Base-by-base conservation (phyloP, 2,888 invertebrate species). In the Blomia tropicalis region DNA sequence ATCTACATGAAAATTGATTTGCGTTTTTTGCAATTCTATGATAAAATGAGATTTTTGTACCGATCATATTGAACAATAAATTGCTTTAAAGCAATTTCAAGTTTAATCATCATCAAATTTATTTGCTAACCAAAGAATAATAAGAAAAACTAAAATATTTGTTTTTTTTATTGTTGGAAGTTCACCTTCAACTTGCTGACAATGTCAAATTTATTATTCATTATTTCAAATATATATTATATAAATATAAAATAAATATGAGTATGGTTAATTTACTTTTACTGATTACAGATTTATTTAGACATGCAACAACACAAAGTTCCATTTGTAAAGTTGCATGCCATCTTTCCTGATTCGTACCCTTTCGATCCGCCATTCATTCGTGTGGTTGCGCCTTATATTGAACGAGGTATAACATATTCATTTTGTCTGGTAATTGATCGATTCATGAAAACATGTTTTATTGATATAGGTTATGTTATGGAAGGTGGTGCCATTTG, bases 311-410 rank as follows among this genome's bases (percentile, higher is more conserved):
- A 87, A 72, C 75, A 85, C 66, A 82, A 82, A 70, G 80, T 87
- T 67, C 77, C 81, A 22, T 79, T 81, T 73, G 87, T 88, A 70
- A 77, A 86, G 67, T 77, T 88, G 47, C 68, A 68, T 53, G 63
- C 70, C 27, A 66, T 67, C 67, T 88, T 88, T 75, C 88, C 88
- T 19, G 86, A 88, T 71, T 87, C 87, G 73, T 88, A 88, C 71
- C 88, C 88, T 44, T 88, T 88, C 71, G 84, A 85, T 43, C 88
- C 88, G 59, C 88, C 88, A 44, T 88, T 88, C 74, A 79, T 81
- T 78, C 73, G 81, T 58, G 80, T 81, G 7, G 79, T 81, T 47
- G 77, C 81, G 19, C 85, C 85, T 7, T 77, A 82, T 73, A 83
- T 85, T 76, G 84, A 84, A 71, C 83, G 83, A 72, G 62, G 62